These are phyloP conservation scores for Caenorhabditis latens DNA, from an alignment of 1,140 invertebrate genomes.

Conservation along the genomic window DNA sequence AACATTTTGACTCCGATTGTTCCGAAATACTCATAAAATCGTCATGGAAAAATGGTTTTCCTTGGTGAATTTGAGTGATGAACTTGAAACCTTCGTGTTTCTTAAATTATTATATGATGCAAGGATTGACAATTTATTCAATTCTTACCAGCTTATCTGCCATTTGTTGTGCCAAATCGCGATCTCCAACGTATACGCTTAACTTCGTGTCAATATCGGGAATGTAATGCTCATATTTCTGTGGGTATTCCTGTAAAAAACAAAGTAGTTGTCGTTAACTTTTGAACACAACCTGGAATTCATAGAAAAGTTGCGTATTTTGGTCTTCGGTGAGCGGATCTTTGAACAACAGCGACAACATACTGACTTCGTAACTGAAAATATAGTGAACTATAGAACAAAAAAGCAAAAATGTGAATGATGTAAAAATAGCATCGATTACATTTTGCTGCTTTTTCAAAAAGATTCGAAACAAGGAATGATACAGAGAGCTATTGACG, in stretches of 20 bases:
- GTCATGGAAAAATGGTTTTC: not conserved
- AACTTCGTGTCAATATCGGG: not conserved
- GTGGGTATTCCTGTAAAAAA: not conserved
- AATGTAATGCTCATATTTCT: not conserved
- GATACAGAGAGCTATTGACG: too few relatives aligned
- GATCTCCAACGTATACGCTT: not conserved
- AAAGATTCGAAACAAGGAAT: too few relatives aligned
- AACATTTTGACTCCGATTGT: too few relatives aligned
- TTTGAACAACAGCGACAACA: constrained; percentile 24
- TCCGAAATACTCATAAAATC: too few relatives aligned
- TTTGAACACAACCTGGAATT: not conserved
- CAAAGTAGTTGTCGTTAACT: not conserved
- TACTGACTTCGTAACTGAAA: not conserved
- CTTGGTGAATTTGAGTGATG: not conserved
- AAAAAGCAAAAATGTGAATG: too few relatives aligned
- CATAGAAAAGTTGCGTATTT: not conserved
- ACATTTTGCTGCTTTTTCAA: too few relatives aligned
- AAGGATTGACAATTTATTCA: not conserved
- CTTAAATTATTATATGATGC: not conserved
- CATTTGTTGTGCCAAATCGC: not conserved
- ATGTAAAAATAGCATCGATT: too few relatives aligned
- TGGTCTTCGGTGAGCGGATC: not conserved
- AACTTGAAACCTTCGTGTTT: not conserved
- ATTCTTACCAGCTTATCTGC: not conserved
- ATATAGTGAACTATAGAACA: not conserved